phyloP scores from a whole-genome alignment of 2,797 vertebrate genomes.

The Pseudochirops cupreus region DNA sequence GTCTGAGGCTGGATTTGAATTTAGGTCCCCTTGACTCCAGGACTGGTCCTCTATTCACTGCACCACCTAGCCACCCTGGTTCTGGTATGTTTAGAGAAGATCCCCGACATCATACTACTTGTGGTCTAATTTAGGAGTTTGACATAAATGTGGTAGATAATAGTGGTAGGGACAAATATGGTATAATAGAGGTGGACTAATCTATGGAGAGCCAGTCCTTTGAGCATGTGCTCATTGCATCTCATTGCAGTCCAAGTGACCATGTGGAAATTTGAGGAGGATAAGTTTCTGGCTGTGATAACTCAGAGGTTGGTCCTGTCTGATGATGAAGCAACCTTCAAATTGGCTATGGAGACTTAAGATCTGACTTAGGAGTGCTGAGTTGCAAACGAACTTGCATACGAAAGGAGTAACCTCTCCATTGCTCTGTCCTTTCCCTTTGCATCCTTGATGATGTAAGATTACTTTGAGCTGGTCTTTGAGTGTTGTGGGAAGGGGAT shows the following conservation, averaged over 20 bases:
- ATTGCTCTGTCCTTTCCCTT: not conserved
- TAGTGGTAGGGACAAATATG: not conserved
- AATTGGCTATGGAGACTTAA: not conserved
- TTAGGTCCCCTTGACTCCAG: no score
- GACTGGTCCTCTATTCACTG: no score
- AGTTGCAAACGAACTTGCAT: not conserved
- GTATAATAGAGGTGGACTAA: not conserved
- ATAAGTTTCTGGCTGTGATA: not conserved
- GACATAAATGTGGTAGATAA: not conserved
- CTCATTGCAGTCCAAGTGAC: not conserved
- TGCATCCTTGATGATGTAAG: not conserved
- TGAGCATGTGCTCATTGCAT: no score
- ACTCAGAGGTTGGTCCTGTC: not conserved
- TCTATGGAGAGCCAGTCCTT: not conserved
- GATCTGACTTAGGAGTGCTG: not conserved
- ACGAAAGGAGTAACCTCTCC: not conserved
- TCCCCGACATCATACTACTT: not conserved
- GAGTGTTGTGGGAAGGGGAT: not conserved
- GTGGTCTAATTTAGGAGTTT: not conserved
- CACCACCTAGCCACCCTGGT: no score
- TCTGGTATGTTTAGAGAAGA: not conserved
- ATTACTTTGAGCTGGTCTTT: not conserved
- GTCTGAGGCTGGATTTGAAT: no score
- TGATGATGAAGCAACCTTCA: not conserved
- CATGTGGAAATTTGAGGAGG: not conserved